Evolutionary conservation across 2,888 invertebrate genomes (phyloP).

Genomic region (Synanthedon tipuliformis): DNA sequence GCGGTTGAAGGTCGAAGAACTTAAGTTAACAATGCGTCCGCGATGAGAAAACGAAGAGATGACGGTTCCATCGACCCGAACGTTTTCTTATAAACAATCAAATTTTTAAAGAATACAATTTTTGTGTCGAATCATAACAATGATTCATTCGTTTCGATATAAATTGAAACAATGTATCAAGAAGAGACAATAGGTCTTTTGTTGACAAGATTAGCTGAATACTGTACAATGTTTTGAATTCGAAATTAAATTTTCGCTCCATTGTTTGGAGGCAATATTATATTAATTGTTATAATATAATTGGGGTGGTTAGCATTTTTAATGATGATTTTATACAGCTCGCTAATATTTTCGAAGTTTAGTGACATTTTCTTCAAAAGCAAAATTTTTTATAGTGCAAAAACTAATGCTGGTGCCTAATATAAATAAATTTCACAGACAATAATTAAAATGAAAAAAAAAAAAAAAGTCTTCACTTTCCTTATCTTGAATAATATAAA

Average conservation of each 20-base stretch:
- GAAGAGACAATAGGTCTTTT: slow-evolving; percentile 63
- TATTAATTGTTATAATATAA: slow-evolving; percentile 1
- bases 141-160: slow-evolving; percentile 60
- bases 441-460: no score
- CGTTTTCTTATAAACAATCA: slow-evolving; percentile 51
- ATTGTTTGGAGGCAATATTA: slow-evolving; percentile 48
- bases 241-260: slow-evolving; percentile 50
- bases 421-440: no score
- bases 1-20: slow-evolving; percentile 3
- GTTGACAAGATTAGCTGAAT: slow-evolving; percentile 69
- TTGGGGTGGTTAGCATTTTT: neutral
- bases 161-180: slow-evolving; percentile 62
- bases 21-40: neutral
- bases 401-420: no score
- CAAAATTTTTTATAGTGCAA: no score
- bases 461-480: no score
- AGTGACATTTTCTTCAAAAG: no score
- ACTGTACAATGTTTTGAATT: slow-evolving; percentile 64
- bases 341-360: no score
- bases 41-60: slow-evolving; percentile 1
- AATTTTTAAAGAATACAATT: slow-evolving; percentile 58
- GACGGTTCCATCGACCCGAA: slow-evolving; percentile 6
- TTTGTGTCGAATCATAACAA: slow-evolving; percentile 59
- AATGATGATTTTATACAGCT: no score
- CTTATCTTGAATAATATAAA: no score